Conservation (phyloP, 2,797 vertebrate genomes). For the Syngnathus rostellatus region DNA sequence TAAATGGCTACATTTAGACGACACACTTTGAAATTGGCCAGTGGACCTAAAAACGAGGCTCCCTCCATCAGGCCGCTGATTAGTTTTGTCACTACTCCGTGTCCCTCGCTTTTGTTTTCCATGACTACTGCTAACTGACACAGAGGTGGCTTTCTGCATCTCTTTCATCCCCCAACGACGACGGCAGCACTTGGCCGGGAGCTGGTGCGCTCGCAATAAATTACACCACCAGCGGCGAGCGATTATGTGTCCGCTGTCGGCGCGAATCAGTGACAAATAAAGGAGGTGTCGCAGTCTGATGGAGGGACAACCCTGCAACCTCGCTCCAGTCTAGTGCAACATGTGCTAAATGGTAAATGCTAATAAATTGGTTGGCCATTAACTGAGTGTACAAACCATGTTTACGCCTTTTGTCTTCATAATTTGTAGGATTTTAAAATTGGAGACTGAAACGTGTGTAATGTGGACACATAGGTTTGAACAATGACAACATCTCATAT, state of each 20-base stretch:
- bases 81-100: background rate
- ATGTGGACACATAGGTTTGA: background rate
- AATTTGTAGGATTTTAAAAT: too few relatives aligned
- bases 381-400: too few relatives aligned
- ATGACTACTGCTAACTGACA: background rate
- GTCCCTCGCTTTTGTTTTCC: background rate
- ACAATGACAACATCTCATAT: background rate
- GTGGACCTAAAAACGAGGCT: slow-evolving; percentile 24
- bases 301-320: slow-evolving; percentile 31
- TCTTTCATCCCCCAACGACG: slow-evolving; percentile 14
- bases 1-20: slow-evolving; percentile 53
- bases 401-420: too few relatives aligned
- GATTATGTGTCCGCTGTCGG: slow-evolving; percentile 54
- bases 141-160: background rate
- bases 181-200: slow-evolving; percentile 34
- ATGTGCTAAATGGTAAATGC: background rate
- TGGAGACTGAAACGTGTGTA: too few relatives aligned
- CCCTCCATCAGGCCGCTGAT: slow-evolving; percentile 6
- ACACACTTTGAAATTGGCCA: slow-evolving; percentile 38
- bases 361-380: background rate
- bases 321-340: slow-evolving; percentile 9
- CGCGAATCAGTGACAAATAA: slow-evolving; percentile 49
- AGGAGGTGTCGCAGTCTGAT: slow-evolving; percentile 35
- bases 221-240: slow-evolving; percentile 46
- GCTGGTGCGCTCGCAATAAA: slow-evolving; percentile 50